These are phyloP conservation scores for Ormyrus labotus DNA, from an alignment of 2,888 invertebrate species.

Conservation along the genomic window DNA sequence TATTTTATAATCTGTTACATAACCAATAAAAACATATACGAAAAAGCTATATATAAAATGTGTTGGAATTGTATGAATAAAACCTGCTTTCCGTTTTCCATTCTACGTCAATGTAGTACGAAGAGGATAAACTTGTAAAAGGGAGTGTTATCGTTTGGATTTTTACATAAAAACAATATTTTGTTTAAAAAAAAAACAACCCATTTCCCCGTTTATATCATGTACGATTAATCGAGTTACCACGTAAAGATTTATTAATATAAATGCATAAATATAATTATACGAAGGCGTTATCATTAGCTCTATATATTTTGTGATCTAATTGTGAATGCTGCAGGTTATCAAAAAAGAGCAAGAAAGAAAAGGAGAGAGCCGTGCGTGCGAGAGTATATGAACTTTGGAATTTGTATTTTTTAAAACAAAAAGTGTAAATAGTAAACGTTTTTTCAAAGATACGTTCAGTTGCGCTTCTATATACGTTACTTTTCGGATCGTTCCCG, in stretches of 20 bases:
- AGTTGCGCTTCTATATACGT: constrained; percentile 37
- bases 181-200: constrained; percentile 19
- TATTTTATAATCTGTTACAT: constrained; percentile 1
- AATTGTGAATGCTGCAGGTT: constrained; percentile 27
- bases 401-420: constrained; percentile 50
- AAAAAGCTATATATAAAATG: too few species aligned
- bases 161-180: neutral
- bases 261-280: constrained; percentile 34
- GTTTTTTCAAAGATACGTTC: constrained; percentile 27
- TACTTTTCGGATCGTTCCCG: constrained; percentile 5
- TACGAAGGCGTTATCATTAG: constrained; percentile 38
- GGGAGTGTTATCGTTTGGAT: constrained; percentile 20
- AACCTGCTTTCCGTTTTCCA: neutral
- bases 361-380: neutral
- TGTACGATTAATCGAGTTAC: constrained; percentile 16
- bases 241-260: constrained; percentile 40
- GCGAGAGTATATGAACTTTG: constrained; percentile 24
- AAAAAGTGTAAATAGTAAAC: constrained; percentile 46
- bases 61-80: too few species aligned
- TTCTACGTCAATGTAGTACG: constrained; percentile 37
- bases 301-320: constrained; percentile 51
- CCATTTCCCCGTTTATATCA: constrained; percentile 1
- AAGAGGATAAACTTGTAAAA: neutral
- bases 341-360: constrained; percentile 12
- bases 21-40: neutral